Percentiles rank a stretch among this genome's conserved stretches.
phyloP scores from a whole-genome alignment of 2,888 invertebrate genomes.

The Polydrusus tereticollis region DNA sequence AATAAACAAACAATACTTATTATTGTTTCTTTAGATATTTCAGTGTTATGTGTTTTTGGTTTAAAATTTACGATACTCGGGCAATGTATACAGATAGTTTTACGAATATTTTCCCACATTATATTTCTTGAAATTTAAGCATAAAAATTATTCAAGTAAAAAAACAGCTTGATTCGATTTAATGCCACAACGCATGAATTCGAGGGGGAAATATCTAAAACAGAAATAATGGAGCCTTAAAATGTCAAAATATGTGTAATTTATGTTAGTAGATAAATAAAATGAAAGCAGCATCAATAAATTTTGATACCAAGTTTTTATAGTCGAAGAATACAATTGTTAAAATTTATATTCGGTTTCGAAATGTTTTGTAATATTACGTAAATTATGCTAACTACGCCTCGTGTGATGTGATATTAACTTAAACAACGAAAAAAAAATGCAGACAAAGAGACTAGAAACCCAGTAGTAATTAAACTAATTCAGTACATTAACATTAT shows the following conservation, averaged over 20 bases:
- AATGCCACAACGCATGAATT: background rate
- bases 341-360: background rate
- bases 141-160: background rate
- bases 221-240: background rate
- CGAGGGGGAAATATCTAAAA: background rate
- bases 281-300: background rate
- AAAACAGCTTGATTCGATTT: slow-evolving; percentile 1
- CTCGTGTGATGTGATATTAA: too few relatives aligned
- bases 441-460: too few relatives aligned
- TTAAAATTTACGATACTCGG: background rate
- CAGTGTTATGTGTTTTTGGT: too few relatives aligned
- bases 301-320: background rate
- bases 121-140: background rate
- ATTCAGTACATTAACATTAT: too few relatives aligned
- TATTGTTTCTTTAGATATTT: too few relatives aligned
- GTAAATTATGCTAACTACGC: too few relatives aligned
- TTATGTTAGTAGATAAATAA: slow-evolving; percentile 10
- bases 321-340: background rate
- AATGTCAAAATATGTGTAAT: slow-evolving; percentile 5
- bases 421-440: too few relatives aligned
- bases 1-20: too few relatives aligned
- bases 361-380: too few relatives aligned
- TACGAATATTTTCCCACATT: background rate
- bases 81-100: background rate
- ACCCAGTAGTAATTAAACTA: too few relatives aligned